A percentile compares a stretch with the other conserved stretches of the same genome.
Evolutionary conservation across 2,888 invertebrate genomes (phyloP).

Genomic region (Atrina japonica): DNA sequence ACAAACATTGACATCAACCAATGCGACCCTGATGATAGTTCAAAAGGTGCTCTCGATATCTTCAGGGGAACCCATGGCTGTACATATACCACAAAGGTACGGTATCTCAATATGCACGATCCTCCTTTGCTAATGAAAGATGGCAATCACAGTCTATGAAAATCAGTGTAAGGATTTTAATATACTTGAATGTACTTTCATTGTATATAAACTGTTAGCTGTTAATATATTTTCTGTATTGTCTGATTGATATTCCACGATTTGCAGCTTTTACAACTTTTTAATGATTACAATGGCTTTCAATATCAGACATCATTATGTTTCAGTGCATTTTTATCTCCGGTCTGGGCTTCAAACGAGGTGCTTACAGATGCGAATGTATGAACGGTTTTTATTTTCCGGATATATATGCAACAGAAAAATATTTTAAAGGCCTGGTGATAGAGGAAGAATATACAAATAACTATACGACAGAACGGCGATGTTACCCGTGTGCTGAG

Average conservation of each 20-base stretch:
- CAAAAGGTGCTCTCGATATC: conserved; percentile 86
- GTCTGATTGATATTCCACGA: no score
- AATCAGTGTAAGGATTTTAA: no score
- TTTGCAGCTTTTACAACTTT: no score
- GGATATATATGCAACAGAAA: conserved; percentile 38
- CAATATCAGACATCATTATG: no score
- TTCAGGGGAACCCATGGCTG: conserved; percentile 95
- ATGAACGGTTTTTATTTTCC: conserved; percentile 78
- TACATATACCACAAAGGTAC: conserved; percentile 82
- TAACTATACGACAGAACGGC: conserved; percentile 48
- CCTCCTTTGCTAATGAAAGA: no score
- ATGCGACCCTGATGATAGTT: conserved; percentile 85
- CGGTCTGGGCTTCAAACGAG: conserved; percentile 72
- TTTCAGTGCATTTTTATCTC: conserved; percentile 68
- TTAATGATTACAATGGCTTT: no score
- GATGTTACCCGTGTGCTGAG: conserved; percentile 68
- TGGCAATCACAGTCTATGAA: no score
- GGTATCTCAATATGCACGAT: no score
- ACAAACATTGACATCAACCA: conserved; percentile 85
- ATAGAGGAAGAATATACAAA: conserved; percentile 59
- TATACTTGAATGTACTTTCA: no score
- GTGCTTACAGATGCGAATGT: conserved; percentile 74
- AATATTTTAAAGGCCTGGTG: conserved; percentile 65
- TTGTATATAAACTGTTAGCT: no score
- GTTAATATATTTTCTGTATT: no score